Percentiles rank a stretch among this genome's conserved stretches.
phyloP scores from a whole-genome alignment of 2,113 vertebrate genomes.

The Mastomys coucha region DNA sequence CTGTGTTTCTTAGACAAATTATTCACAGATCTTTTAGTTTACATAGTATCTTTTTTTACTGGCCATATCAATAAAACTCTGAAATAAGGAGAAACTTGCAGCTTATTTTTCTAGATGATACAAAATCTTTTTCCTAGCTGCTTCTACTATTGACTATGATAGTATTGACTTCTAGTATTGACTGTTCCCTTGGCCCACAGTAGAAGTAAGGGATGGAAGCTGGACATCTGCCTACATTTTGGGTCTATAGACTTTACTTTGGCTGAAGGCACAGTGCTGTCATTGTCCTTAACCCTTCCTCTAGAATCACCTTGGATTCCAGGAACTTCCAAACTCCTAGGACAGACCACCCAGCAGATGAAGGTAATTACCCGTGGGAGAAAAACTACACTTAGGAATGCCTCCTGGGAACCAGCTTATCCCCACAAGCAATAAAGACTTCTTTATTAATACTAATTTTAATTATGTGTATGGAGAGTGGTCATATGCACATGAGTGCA shows the following conservation, averaged over 20 bases:
- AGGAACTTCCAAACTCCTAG: background rate
- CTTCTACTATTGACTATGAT: too few relatives aligned
- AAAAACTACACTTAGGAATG: background rate
- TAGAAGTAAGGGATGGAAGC: background rate
- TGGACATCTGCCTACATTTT: background rate
- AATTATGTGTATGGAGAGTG: background rate
- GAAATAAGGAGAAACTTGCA: background rate
- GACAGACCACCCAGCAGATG: background rate
- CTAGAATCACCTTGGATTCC: background rate
- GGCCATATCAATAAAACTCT: conserved; percentile 32
- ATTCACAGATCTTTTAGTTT: conserved; percentile 16
- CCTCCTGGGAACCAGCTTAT: background rate
- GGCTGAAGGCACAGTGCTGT: background rate
- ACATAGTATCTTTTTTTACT: background rate
- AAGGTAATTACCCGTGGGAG: background rate
- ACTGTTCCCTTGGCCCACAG: background rate
- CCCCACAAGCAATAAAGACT: background rate
- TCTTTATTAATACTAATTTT: background rate
- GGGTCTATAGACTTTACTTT: background rate
- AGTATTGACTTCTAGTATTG: too few relatives aligned
- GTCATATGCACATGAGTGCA: background rate
- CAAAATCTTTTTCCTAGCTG: background rate
- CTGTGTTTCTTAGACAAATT: background rate
- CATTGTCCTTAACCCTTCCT: background rate
- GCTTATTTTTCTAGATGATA: background rate